These are phyloP conservation scores for Rutpela maculata DNA, from an alignment of 2,888 invertebrate genomes.

Conservation along the genomic window DNA sequence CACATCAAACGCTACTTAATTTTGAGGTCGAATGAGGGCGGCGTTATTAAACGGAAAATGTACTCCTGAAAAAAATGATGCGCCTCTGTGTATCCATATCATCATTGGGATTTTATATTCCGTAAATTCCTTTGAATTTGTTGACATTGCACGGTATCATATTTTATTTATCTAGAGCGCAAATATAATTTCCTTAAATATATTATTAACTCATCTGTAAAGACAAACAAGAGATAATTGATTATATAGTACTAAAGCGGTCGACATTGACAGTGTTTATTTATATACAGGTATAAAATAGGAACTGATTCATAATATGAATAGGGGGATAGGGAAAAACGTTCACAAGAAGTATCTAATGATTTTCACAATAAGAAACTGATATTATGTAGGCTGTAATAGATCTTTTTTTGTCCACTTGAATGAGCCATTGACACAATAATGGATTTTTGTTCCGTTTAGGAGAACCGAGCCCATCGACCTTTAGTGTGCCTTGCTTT, in stretches of 20 bases:
- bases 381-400: background rate
- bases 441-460: background rate
- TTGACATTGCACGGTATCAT: background rate
- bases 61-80: background rate
- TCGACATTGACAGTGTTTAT: background rate
- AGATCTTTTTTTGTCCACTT: background rate
- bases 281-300: background rate
- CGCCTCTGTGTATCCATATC: background rate
- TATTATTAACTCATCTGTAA: background rate
- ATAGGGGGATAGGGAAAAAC: background rate
- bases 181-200: background rate
- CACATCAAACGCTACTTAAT: no score
- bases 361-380: background rate
- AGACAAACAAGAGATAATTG: background rate
- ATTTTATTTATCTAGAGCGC: constrained; percentile 2
- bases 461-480: background rate
- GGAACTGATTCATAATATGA: background rate
- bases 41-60: no score
- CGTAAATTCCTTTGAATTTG: constrained; percentile 1
- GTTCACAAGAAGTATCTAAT: background rate
- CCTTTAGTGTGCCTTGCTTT: background rate
- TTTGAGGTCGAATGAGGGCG: no score
- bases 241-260: background rate
- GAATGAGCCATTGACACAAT: background rate
- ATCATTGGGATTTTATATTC: background rate